phyloP scores from a whole-genome alignment of 2,888 invertebrate genomes.

The Melanostoma scalare region DNA sequence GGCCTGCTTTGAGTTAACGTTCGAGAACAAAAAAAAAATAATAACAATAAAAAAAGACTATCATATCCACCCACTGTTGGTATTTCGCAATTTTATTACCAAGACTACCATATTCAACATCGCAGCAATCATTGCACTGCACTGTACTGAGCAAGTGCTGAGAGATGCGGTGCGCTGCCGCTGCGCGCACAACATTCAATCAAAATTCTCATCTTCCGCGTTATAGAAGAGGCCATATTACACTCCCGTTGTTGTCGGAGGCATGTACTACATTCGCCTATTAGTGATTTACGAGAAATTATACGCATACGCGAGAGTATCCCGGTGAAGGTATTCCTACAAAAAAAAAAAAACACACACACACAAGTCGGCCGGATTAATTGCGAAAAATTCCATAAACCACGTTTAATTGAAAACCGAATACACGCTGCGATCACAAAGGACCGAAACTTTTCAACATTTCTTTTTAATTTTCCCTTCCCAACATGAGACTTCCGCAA shows the following conservation, averaged over 20 bases:
- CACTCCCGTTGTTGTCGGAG: slow-evolving; percentile 4
- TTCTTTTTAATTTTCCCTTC: slow-evolving; percentile 6
- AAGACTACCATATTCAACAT: slow-evolving; percentile 35
- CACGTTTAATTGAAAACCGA: slow-evolving; percentile 72
- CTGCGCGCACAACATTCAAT: slow-evolving; percentile 67
- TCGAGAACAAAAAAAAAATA: slow-evolving; percentile 12
- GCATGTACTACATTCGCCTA: slow-evolving; percentile 44
- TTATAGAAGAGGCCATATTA: slow-evolving; percentile 43
- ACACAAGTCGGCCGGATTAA: slow-evolving; percentile 53
- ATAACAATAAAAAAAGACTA: slow-evolving; percentile 32
- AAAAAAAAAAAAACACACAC: too few relatives aligned
- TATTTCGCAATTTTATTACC: slow-evolving; percentile 63
- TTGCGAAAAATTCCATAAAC: slow-evolving; percentile 71
- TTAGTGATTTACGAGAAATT: slow-evolving; percentile 70
- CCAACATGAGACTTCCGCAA: slow-evolving; percentile 39
- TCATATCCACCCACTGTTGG: slow-evolving; percentile 70
- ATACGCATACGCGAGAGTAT: slow-evolving; percentile 61
- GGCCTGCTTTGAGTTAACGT: slow-evolving; percentile 41
- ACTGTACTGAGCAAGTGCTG: slow-evolving; percentile 12
- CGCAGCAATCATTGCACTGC: neutral
- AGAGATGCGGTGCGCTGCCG: slow-evolving; percentile 17
- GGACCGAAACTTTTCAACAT: slow-evolving; percentile 18
- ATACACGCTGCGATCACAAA: slow-evolving; percentile 66
- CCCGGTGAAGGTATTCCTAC: neutral
- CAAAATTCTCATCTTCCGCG: slow-evolving; percentile 68